Base-by-base conservation (phyloP, 2,113 vertebrate genomes). In the Octodon degus region DNA sequence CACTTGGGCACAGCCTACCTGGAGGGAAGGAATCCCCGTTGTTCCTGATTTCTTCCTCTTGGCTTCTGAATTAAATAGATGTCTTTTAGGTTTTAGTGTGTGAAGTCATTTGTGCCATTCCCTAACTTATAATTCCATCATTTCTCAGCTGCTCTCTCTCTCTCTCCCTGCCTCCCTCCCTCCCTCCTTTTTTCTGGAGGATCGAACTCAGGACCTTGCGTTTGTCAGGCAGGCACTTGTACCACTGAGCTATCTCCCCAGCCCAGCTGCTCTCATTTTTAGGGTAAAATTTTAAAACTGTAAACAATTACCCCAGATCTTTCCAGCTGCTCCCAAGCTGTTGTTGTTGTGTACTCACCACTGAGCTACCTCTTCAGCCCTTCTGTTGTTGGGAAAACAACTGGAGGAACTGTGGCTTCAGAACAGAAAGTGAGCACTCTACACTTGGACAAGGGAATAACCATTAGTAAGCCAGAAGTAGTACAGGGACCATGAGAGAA, bases 31-130 rank as follows among this genome's bases (percentile, higher is more conserved):
- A 22, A 83, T 65, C 58, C 19, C 16, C 25, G 9, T 72, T 80
- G 86, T 83, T 63, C 81, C 82, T 65, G 34, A 83, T 74, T 74
- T 79, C 55, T 67, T 82, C 65, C 85, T 1, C 84, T 34, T 90
- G 55, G 70, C 93, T 72, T 67, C 62, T 82, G 65, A 79, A 65
- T 50, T 79, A 65, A 96, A 40, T n/a, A 58, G 79, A 72, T 55
- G 50, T 68, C 58, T 60, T 86, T 68, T 40, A 72, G 68, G 62
- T 86, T 88, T 85, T 34, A 43, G 0, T 43, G 34, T 90, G 70
- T 47, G 74, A 96, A 85, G n/a, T 53, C 63, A 68, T 53, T 83
- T 84, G 22, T 95, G 40, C 83, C 79, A 40, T 30, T 87, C 89
- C 58, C 85, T 63, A 32, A 53, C 27, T 80, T 43, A 60, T 40